phyloP scores from a whole-genome alignment of 2,888 invertebrate genomes.

The Tenodera sinensis region DNA sequence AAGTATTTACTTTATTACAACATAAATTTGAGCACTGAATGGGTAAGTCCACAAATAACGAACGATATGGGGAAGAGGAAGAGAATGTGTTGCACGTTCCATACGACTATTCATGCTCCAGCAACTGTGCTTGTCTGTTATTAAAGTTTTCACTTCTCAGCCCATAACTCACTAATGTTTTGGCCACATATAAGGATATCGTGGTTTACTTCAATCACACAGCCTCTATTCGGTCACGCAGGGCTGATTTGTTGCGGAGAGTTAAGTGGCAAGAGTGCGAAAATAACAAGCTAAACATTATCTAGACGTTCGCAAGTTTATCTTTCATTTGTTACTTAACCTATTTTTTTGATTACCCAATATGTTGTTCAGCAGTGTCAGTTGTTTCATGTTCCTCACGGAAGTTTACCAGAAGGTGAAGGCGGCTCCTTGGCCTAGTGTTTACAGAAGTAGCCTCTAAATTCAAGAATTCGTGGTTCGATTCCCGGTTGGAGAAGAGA shows the following conservation, averaged over 20 bases:
- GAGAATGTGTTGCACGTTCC: background rate
- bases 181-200: background rate
- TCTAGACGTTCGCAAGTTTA: background rate
- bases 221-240: background rate
- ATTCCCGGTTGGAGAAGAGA: too few relatives aligned
- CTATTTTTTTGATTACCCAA: background rate
- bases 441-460: too few relatives aligned
- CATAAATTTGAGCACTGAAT: too few relatives aligned
- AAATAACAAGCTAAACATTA: background rate
- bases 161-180: background rate
- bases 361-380: background rate
- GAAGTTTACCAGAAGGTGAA: too few relatives aligned
- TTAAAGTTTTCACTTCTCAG: background rate
- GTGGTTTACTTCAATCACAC: background rate
- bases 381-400: too few relatives aligned
- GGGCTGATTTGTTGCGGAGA: background rate
- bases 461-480: too few relatives aligned
- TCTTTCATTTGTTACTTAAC: background rate
- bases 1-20: too few relatives aligned
- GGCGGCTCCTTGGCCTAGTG: too few relatives aligned
- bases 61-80: background rate
- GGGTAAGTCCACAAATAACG: too few relatives aligned
- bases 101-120: background rate
- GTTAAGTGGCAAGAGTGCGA: background rate
- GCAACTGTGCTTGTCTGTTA: background rate